Evolutionary conservation across 1,140 invertebrate genomes (phyloP).

Genomic region (Helicoverpa zea): DNA sequence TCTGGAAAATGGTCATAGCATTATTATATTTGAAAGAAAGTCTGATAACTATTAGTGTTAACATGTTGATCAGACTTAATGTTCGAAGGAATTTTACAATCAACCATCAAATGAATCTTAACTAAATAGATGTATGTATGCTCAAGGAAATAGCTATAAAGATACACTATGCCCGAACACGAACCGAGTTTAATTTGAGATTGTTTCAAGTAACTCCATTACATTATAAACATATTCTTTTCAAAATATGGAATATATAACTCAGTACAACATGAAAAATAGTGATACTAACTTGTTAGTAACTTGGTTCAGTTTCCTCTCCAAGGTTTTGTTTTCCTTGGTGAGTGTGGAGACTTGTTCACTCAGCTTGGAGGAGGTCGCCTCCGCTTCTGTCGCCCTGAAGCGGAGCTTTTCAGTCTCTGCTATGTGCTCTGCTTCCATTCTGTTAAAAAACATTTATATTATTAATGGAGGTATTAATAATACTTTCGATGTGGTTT

Average conservation of each 20-base stretch:
- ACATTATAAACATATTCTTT: too few relatives aligned
- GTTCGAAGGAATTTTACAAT: too few relatives aligned
- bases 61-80: too few relatives aligned
- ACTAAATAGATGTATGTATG: too few relatives aligned
- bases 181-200: too few relatives aligned
- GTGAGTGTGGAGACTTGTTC: constrained; percentile 85
- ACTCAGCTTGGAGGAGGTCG: constrained; percentile 86
- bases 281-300: constrained; percentile 86
- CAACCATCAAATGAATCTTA: too few relatives aligned
- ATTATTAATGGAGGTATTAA: too few relatives aligned
- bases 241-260: too few relatives aligned
- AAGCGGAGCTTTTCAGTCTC: constrained; percentile 79
- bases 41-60: background rate
- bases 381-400: constrained; percentile 78
- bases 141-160: too few relatives aligned
- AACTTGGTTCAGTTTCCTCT: constrained; percentile 89
- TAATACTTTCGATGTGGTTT: too few relatives aligned
- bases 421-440: constrained; percentile 79
- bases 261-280: background rate
- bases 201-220: too few relatives aligned
- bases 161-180: too few relatives aligned
- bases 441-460: constrained; percentile 58
- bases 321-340: constrained; percentile 90
- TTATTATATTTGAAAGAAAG: background rate
- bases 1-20: constrained; percentile 63